phyloP scores from a whole-genome alignment of 2,113 vertebrate genomes.

The Ramphastos sulfuratus region DNA sequence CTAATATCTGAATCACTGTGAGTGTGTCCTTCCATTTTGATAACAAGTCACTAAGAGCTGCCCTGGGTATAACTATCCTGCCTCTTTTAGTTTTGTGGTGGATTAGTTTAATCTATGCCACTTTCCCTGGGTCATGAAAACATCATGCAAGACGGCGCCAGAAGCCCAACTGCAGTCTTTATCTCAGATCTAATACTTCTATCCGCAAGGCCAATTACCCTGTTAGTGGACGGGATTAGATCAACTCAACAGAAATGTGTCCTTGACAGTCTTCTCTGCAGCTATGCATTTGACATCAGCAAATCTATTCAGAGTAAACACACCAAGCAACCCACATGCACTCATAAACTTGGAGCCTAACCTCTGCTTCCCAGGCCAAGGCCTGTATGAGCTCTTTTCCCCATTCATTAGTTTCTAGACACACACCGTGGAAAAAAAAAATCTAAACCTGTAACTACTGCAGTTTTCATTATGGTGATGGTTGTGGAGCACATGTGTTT shows the following conservation, averaged over 20 bases:
- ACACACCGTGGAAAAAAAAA: neutral
- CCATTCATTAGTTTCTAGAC: neutral
- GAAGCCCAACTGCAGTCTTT: neutral
- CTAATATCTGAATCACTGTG: neutral
- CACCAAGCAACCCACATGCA: neutral
- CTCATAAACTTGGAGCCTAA: neutral
- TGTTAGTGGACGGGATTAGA: neutral
- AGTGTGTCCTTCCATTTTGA: neutral
- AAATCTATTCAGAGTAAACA: neutral
- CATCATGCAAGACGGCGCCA: fast-evolving
- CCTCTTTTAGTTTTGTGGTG: neutral
- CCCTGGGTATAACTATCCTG: neutral
- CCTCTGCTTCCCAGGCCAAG: neutral
- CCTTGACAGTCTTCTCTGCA: neutral
- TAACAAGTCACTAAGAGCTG: neutral
- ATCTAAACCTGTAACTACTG: neutral
- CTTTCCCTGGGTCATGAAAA: neutral
- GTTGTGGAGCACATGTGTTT: neutral
- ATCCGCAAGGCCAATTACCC: neutral
- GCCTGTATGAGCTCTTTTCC: neutral
- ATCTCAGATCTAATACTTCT: conserved; percentile 21
- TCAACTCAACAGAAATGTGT: neutral
- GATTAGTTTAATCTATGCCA: neutral
- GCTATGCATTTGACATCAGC: neutral
- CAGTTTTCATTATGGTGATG: neutral